These are phyloP conservation scores for Siniperca undulata DNA, from an alignment of 2,797 vertebrate genomes.

Conservation along the genomic window DNA sequence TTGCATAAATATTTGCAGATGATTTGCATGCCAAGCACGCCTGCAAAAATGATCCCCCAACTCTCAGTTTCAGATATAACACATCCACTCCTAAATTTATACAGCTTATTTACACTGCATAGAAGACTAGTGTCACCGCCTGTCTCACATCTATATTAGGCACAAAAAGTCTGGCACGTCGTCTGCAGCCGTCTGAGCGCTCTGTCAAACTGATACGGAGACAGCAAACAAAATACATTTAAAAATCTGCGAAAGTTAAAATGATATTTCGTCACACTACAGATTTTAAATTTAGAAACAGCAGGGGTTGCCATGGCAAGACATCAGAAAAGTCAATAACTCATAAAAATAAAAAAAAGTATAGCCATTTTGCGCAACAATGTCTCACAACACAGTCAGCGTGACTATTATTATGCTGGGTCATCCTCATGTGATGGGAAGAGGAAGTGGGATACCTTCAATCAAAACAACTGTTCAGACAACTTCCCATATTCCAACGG, in stretches of 20 bases:
- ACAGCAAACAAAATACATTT: slow-evolving; percentile 41
- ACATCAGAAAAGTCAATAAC: slow-evolving; percentile 41
- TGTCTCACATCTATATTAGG: slow-evolving; percentile 81
- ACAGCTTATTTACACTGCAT: slow-evolving; percentile 83
- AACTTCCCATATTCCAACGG: slow-evolving; percentile 40
- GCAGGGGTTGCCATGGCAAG: slow-evolving; percentile 19
- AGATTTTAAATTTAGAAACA: slow-evolving; percentile 51
- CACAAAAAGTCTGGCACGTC: slow-evolving; percentile 72
- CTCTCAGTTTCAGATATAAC: slow-evolving; percentile 68
- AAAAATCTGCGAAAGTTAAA: slow-evolving; percentile 43
- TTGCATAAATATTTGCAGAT: slow-evolving; percentile 9
- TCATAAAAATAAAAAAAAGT: slow-evolving; percentile 32
- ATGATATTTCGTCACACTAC: slow-evolving; percentile 49
- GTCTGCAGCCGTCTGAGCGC: slow-evolving; percentile 49
- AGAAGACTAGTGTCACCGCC: slow-evolving; percentile 69
- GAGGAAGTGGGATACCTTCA: slow-evolving; percentile 72
- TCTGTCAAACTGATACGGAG: slow-evolving; percentile 50
- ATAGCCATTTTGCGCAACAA: slow-evolving; percentile 51
- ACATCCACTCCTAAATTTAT: slow-evolving; percentile 82
- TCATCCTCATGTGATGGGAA: slow-evolving; percentile 79
- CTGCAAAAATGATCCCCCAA: slow-evolving; percentile 26
- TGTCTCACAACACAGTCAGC: slow-evolving; percentile 51
- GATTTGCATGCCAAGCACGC: slow-evolving; percentile 17
- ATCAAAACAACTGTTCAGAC: slow-evolving; percentile 50
- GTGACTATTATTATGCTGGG: slow-evolving; percentile 65